phyloP scores from a whole-genome alignment of 1,140 invertebrate genomes.

The Drosophila miranda region DNA sequence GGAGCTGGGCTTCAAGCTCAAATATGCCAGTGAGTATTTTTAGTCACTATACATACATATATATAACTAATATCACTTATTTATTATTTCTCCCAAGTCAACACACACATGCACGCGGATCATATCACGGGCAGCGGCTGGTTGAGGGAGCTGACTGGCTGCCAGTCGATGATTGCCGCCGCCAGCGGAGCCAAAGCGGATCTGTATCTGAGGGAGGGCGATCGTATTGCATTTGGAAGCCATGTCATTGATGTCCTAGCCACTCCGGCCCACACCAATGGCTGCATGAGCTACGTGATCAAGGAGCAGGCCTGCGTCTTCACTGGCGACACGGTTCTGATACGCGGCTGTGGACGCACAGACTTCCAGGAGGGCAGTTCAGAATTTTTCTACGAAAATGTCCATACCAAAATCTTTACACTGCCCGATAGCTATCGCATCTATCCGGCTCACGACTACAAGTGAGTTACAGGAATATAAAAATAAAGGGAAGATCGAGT shows the following conservation, averaged over 20 bases:
- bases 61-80: conserved; percentile 9
- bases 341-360: conserved; percentile 94
- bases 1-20: conserved; percentile 92
- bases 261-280: conserved; percentile 98
- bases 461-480: conserved; percentile 68
- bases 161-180: conserved; percentile 92
- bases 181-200: conserved; percentile 94
- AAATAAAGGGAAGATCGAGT: background rate
- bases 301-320: conserved; percentile 95
- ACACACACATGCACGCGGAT: conserved; percentile 99
- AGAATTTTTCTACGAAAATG: conserved; percentile 92
- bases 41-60: background rate
- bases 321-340: conserved; percentile 97
- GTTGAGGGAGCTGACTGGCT: conserved; percentile 90
- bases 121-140: conserved; percentile 97
- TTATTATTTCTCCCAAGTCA: conserved; percentile 85
- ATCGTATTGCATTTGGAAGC: conserved; percentile 88
- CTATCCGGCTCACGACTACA: conserved; percentile 98
- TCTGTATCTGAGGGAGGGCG: conserved; percentile 88
- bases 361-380: conserved; percentile 94
- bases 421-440: conserved; percentile 92
- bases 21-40: conserved; percentile 90
- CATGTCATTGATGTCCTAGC: conserved; percentile 88
- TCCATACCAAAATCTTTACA: conserved; percentile 94
- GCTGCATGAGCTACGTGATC: conserved; percentile 87